Base-by-base conservation (phyloP, 2,113 vertebrate genomes). In the Cebus imitator region DNA sequence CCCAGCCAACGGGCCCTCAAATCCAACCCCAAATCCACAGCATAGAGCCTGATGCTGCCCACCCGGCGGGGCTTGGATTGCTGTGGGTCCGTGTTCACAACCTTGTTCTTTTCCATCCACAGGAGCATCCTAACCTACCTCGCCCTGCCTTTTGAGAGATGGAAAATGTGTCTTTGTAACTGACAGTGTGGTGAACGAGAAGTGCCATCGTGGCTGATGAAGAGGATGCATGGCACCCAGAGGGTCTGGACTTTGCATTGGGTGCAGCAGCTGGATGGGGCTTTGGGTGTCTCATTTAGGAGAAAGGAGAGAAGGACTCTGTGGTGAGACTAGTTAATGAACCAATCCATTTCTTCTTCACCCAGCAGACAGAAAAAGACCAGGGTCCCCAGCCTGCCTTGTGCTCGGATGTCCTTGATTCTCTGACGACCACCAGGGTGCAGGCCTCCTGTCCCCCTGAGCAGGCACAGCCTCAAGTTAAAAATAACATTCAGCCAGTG, bases 171-270 rank as follows among this genome's bases (percentile, higher is more conserved):
- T 6, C 58, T 14, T 37, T 25, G 16, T 6, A 21, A 6, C 18
- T 40, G 45, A 11, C 0, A 2, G 58, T 35, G 20, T 0, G 6
- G 32, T 13, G 58, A 66, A 45, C 43, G n/a, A 17, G 30, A 12
- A 35, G 10, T 35, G 35, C 5, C 9, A 5, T 14, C 35, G 6
- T 2, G 23, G 25, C 8, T 12, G 32, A n/a, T 12, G 32, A n/a
- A 80, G 9, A 55, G 18, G 18, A 50, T 1, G 14, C 17, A 17
- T 7, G 1, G 32, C 8, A 0, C 21, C 25, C 18, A 17, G 37
- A 50, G 21, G 35, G 27, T 32, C 52, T 43, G 37, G 27, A 5
- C 37, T 13, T 57, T 32, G 52, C 14, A 12, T 1, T 27, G 2
- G 50, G 35, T 11, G 18, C 70, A 37, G 18, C 12, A 11, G 21